Conservation (phyloP, 2,888 invertebrate genomes). For the Automeris io region DNA sequence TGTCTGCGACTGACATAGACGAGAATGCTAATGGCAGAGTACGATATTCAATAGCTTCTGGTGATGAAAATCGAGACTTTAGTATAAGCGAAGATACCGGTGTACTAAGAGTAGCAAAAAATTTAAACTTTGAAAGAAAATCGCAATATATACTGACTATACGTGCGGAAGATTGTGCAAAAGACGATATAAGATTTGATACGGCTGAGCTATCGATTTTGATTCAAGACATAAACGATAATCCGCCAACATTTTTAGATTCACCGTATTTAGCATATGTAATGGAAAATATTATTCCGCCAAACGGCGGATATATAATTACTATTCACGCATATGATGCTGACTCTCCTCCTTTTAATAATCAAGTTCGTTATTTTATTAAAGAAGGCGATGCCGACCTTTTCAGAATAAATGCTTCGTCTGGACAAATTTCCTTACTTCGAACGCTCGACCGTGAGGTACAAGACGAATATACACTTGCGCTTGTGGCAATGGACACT, state of each 20-base stretch:
- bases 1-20: constrained; percentile 92
- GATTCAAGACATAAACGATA: constrained; percentile 95
- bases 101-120: constrained; percentile 92
- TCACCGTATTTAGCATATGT: constrained; percentile 96
- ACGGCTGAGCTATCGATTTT: constrained; percentile 89
- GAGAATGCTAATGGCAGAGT: constrained; percentile 94
- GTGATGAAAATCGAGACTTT: constrained; percentile 94
- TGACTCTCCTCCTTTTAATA: constrained; percentile 93
- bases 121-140: constrained; percentile 94
- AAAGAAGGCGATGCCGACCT: constrained; percentile 95
- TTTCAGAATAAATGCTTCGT: constrained; percentile 93
- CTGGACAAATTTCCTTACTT: constrained; percentile 91
- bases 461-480: constrained; percentile 89
- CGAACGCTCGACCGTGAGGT: constrained; percentile 90
- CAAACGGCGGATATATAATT: constrained; percentile 86
- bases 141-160: constrained; percentile 89
- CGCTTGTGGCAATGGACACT: constrained; percentile 95
- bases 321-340: constrained; percentile 93
- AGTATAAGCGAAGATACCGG: constrained; percentile 95
- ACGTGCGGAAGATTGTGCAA: constrained; percentile 91
- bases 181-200: constrained; percentile 83
- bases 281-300: constrained; percentile 93
- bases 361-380: constrained; percentile 93
- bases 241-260: constrained; percentile 93
- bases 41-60: constrained; percentile 91